A percentile compares a stretch with the other conserved stretches of the same genome.
These are phyloP conservation scores for Eupithecia insigniata DNA, from an alignment of 2,888 invertebrate genomes.

Conservation along the genomic window DNA sequence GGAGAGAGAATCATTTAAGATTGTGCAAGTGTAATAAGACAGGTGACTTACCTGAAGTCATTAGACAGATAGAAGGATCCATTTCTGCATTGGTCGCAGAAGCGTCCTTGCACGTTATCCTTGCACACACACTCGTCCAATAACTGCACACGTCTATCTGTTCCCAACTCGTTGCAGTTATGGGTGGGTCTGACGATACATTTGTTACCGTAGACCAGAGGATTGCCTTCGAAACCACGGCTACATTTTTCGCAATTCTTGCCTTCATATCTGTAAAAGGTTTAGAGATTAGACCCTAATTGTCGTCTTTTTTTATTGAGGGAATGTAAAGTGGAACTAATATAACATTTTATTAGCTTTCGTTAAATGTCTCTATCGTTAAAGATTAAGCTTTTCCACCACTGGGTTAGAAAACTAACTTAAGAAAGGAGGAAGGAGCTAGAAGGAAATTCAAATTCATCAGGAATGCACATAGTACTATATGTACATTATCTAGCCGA, in stretches of 20 bases:
- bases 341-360: not conserved
- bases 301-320: not conserved
- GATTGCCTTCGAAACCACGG: constrained; percentile 92
- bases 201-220: constrained; percentile 88
- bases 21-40: not conserved
- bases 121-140: constrained; percentile 76
- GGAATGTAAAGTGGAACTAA: not conserved
- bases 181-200: constrained; percentile 83
- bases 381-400: not conserved
- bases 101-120: constrained; percentile 89
- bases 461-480: not conserved
- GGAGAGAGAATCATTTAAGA: not conserved
- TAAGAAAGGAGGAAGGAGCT: no score
- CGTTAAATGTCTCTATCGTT: not conserved
- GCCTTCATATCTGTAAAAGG: constrained; percentile 83
- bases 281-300: not conserved
- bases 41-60: constrained; percentile 70
- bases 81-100: constrained; percentile 93
- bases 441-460: not conserved
- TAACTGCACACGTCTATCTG: constrained; percentile 65
- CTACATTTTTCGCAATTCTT: constrained; percentile 91
- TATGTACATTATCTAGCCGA: not conserved
- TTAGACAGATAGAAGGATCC: constrained; percentile 93
- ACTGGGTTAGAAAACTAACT: not conserved
- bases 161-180: constrained; percentile 91